Evolutionary conservation across 35 echinoderm and acorn worm species (phyloP).

Genomic region (Stichopus chloronotus): DNA sequence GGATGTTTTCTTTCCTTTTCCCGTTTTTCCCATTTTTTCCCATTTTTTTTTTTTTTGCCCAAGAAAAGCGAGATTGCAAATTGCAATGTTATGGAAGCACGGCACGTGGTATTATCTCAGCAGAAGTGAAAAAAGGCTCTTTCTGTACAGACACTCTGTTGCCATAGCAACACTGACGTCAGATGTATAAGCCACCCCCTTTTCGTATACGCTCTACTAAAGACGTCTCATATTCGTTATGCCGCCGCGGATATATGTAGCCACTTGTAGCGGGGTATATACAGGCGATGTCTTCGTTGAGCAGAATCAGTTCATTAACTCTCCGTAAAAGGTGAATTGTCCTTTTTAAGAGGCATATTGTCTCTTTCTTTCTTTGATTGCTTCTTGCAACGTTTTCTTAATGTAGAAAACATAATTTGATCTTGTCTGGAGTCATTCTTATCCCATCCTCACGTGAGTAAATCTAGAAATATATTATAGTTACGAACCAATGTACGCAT

Average conservation of each 20-base stretch:
- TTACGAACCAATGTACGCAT: too few species aligned
- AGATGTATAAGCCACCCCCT: slow-evolving; percentile 32
- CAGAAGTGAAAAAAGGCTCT: neutral
- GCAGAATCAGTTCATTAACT: neutral
- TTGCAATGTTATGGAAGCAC: slow-evolving; percentile 10
- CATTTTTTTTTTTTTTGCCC: neutral
- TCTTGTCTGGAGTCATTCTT: neutral
- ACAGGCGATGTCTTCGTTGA: neutral
- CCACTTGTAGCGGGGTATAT: neutral
- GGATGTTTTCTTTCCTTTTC: neutral
- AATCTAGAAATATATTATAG: too few species aligned
- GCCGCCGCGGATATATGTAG: neutral
- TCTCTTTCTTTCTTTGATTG: neutral
- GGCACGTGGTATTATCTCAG: neutral
- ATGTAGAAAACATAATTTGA: neutral
- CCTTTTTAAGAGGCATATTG: neutral
- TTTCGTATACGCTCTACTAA: slow-evolving; percentile 41
- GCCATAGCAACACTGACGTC: slow-evolving; percentile 45
- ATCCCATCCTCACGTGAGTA: too few species aligned
- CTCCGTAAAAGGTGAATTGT: neutral
- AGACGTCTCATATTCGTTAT: neutral
- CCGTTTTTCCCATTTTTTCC: neutral
- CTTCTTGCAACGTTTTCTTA: neutral
- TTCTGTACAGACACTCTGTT: slow-evolving; percentile 23
- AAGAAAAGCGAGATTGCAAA: neutral